phyloP scores from a whole-genome alignment of 2,113 vertebrate genomes.

The Bettongia penicillata region DNA sequence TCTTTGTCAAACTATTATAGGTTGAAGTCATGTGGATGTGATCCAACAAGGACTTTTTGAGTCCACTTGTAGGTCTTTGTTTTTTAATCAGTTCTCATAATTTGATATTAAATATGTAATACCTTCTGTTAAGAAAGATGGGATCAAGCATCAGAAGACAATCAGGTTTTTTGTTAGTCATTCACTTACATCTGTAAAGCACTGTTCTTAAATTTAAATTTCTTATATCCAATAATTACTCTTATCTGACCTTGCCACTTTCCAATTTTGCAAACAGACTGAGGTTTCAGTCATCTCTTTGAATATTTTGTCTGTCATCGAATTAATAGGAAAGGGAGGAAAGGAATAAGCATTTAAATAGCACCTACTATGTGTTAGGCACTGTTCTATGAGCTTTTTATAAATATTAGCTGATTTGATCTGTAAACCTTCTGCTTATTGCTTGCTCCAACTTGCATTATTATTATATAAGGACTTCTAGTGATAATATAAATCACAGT shows the following conservation, averaged over 20 bases:
- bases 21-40: neutral
- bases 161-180: neutral
- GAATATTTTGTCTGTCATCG: neutral
- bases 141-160: neutral
- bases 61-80: neutral
- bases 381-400: neutral
- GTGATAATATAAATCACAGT: neutral
- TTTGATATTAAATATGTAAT: neutral
- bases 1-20: neutral
- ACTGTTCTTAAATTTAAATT: neutral
- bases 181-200: neutral
- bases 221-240: neutral
- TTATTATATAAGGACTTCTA: neutral
- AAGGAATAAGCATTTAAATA: neutral
- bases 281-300: neutral
- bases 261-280: neutral
- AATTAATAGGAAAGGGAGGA: neutral
- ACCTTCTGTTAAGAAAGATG: neutral
- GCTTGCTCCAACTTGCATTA: neutral
- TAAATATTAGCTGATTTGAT: neutral
- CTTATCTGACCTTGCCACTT: neutral
- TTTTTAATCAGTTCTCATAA: neutral
- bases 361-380: neutral
- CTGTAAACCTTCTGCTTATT: neutral
- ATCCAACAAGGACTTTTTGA: neutral